These are phyloP conservation scores for Pseudois nayaur DNA, from an alignment of 2,113 vertebrate species.

Conservation along the genomic window DNA sequence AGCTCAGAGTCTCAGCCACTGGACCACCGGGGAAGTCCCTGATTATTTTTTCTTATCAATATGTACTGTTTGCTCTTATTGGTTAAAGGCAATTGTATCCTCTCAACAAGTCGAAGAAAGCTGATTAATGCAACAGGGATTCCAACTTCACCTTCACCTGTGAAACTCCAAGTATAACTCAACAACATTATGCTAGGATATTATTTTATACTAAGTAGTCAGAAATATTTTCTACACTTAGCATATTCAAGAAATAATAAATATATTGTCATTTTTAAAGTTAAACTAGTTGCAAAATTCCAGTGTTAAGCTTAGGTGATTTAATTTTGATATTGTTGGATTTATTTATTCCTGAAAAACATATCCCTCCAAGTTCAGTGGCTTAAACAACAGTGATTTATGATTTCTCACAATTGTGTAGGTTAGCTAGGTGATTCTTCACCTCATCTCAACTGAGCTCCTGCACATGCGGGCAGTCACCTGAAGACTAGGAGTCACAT, in stretches of 20 bases:
- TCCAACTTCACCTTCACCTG: not conserved
- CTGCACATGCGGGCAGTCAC: not conserved
- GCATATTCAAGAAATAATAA: not conserved
- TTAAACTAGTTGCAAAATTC: not conserved
- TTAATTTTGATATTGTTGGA: not conserved
- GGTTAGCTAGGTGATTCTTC: not conserved
- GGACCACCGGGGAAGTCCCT: not conserved
- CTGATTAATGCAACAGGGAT: not conserved
- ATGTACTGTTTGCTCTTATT: not conserved
- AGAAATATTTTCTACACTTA: not conserved
- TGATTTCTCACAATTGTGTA: not conserved
- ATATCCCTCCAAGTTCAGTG: not conserved
- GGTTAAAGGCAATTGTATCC: not conserved
- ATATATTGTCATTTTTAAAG: not conserved
- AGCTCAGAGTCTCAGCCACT: not conserved
- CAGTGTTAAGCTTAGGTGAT: not conserved
- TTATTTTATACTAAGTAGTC: not conserved
- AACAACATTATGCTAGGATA: not conserved
- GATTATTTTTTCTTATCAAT: not conserved
- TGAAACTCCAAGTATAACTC: not conserved
- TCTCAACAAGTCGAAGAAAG: not conserved
- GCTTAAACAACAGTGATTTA: not conserved
- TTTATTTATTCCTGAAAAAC: not conserved
- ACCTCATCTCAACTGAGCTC: not conserved
- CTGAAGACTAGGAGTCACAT: not conserved